These are phyloP conservation scores for Scomber colias DNA, from an alignment of 2,113 vertebrate genomes.

Conservation along the genomic window DNA sequence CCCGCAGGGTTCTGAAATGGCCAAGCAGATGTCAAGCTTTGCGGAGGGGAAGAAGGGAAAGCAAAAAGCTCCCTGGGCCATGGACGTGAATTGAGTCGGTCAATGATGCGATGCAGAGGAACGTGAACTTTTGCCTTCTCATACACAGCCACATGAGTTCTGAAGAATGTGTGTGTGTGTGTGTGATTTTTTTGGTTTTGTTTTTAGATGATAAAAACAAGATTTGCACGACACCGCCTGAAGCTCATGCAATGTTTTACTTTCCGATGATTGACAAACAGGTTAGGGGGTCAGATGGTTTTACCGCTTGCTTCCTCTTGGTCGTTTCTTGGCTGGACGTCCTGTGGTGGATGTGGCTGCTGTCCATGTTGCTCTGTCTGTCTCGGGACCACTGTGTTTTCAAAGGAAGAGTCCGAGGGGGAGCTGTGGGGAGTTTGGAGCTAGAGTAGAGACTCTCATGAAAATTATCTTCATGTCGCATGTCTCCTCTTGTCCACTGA, in stretches of 20 bases:
- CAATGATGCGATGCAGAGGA: slow-evolving; percentile 77
- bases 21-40: slow-evolving; percentile 85
- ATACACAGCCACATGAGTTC: slow-evolving; percentile 78
- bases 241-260: slow-evolving; percentile 86
- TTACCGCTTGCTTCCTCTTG: slow-evolving; percentile 87
- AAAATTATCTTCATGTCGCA: slow-evolving; percentile 34
- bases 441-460: slow-evolving; percentile 56
- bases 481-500: slow-evolving; percentile 41
- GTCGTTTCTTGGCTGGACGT: slow-evolving; percentile 75
- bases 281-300: slow-evolving; percentile 71
- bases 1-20: slow-evolving; percentile 78
- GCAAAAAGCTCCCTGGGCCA: slow-evolving; percentile 68
- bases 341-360: slow-evolving; percentile 81
- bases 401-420: slow-evolving; percentile 78
- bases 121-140: slow-evolving; percentile 75
- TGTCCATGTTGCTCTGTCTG: slow-evolving; percentile 75
- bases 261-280: slow-evolving; percentile 80
- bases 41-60: slow-evolving; percentile 67
- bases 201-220: slow-evolving; percentile 80
- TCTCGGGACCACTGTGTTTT: slow-evolving; percentile 83
- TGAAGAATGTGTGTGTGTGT: slow-evolving; percentile 66
- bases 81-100: slow-evolving; percentile 63
- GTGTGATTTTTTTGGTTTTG: slow-evolving; percentile 25
- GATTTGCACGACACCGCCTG: slow-evolving; percentile 70
- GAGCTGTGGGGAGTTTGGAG: slow-evolving; percentile 68